Conservation (phyloP, 2,888 invertebrate species). For the Pollenia amentaria region DNA sequence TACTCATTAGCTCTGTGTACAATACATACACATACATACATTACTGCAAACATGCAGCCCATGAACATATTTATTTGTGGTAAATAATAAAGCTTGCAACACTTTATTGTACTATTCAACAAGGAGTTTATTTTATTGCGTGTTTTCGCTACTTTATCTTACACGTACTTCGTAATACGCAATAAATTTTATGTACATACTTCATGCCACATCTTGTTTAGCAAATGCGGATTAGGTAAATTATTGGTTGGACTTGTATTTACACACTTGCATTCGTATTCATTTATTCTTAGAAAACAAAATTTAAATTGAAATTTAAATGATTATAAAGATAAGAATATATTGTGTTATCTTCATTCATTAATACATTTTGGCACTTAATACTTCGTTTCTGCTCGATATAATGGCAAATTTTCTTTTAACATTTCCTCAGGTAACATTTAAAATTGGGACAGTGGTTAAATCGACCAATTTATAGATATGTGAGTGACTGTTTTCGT, state of each 20-base stretch:
- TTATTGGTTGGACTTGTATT: conserved; percentile 1
- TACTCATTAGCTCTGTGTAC: conserved; percentile 26
- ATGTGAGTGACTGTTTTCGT: too few relatives aligned
- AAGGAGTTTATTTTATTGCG: conserved; percentile 21
- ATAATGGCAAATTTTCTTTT: not conserved
- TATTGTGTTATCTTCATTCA: not conserved
- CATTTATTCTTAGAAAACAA: not conserved
- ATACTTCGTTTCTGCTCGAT: not conserved
- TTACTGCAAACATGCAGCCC: not conserved
- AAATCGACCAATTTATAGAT: too few relatives aligned
- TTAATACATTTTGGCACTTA: not conserved
- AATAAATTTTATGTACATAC: conserved; percentile 7
- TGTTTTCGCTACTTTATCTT: conserved; percentile 21
- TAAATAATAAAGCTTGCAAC: not conserved
- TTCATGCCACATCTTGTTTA: conserved; percentile 11
- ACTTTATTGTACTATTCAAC: not conserved
- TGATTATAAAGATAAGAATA: conserved; percentile 19
- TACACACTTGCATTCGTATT: not conserved
- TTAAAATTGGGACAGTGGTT: too few relatives aligned
- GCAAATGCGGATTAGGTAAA: not conserved
- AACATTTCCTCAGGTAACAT: not conserved
- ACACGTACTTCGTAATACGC: not conserved
- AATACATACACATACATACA: not conserved
- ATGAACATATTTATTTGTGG: not conserved
- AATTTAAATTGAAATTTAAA: conserved; percentile 16